phyloP scores from a whole-genome alignment of 2,888 invertebrate genomes.

The Pachycephus smyrnensis region DNA sequence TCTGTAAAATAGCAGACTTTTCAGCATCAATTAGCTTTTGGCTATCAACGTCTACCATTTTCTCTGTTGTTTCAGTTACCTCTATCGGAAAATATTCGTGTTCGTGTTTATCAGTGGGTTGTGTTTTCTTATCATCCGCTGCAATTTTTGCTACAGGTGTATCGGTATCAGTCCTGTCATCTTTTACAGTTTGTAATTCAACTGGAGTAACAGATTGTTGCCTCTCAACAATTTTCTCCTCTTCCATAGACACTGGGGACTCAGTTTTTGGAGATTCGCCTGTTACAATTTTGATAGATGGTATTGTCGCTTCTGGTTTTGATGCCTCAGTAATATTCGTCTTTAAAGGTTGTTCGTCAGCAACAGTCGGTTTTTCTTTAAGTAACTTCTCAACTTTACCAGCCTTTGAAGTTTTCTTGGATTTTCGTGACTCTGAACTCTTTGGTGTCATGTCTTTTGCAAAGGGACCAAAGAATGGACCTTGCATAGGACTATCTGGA shows the following conservation, averaged over 20 bases:
- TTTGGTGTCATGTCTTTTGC: slow-evolving; percentile 44
- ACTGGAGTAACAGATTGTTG: slow-evolving; percentile 19
- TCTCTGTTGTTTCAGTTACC: slow-evolving; percentile 41
- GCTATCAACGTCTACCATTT: slow-evolving; percentile 10
- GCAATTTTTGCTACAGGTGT: slow-evolving; percentile 3
- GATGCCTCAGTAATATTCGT: not conserved
- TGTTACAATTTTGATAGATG: not conserved
- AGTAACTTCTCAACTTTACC: slow-evolving; percentile 6
- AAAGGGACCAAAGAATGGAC: slow-evolving; percentile 52
- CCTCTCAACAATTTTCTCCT: not conserved
- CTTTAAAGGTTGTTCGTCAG: slow-evolving; percentile 2
- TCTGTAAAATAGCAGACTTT: slow-evolving; percentile 52
- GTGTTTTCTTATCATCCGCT: slow-evolving; percentile 17
- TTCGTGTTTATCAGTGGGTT: slow-evolving; percentile 37
- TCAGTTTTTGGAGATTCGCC: not conserved
- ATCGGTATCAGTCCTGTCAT: slow-evolving; percentile 2
- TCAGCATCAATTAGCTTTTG: slow-evolving; percentile 46
- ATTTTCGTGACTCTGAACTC: slow-evolving; percentile 15
- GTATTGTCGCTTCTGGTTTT: not conserved
- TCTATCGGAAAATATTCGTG: slow-evolving; percentile 41
- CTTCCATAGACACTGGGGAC: not conserved
- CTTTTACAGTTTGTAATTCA: slow-evolving; percentile 19
- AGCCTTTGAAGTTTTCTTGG: not conserved
- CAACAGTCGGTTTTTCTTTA: slow-evolving; percentile 1
- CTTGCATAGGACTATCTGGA: slow-evolving; percentile 41